phyloP scores from a whole-genome alignment of 2,888 invertebrate species.

The Troilus luridus region DNA sequence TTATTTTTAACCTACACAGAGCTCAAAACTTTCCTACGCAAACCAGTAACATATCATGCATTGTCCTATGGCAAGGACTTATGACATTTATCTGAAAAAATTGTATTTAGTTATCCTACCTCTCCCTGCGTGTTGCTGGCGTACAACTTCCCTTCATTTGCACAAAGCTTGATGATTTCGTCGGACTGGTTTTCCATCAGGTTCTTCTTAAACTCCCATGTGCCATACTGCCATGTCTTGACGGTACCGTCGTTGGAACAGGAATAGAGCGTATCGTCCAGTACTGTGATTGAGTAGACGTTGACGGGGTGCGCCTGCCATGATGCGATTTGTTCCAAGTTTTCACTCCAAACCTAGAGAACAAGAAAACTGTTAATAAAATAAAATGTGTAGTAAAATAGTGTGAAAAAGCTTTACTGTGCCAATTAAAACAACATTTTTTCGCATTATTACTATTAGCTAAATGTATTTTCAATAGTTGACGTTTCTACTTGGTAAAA shows the following conservation, averaged over 20 bases:
- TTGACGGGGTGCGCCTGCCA: constrained; percentile 75
- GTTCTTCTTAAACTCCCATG: constrained; percentile 68
- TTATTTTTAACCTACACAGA: no score
- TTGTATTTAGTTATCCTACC: constrained; percentile 69
- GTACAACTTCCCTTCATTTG: constrained; percentile 70
- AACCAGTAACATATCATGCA: no score
- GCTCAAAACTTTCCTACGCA: no score
- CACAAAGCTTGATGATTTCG: constrained; percentile 70
- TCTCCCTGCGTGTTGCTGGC: constrained; percentile 77
- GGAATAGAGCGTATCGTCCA: constrained; percentile 73
- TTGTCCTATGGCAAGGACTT: no score
- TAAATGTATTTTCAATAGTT: no score
- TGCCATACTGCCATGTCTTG: constrained; percentile 73
- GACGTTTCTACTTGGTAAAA: no score
- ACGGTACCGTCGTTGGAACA: constrained; percentile 78
- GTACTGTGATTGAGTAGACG: constrained; percentile 75
- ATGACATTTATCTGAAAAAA: background rate
- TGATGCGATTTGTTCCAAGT: constrained; percentile 70
- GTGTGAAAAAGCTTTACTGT: no score
- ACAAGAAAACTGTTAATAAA: constrained; percentile 49
- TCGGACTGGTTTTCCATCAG: constrained; percentile 69
- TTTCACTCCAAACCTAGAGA: constrained; percentile 71
- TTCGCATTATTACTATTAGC: no score
- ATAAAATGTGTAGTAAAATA: background rate
- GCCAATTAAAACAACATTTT: no score